These are phyloP conservation scores for Pemphredon lugubris DNA, from an alignment of 2,888 invertebrate genomes.

Conservation along the genomic window DNA sequence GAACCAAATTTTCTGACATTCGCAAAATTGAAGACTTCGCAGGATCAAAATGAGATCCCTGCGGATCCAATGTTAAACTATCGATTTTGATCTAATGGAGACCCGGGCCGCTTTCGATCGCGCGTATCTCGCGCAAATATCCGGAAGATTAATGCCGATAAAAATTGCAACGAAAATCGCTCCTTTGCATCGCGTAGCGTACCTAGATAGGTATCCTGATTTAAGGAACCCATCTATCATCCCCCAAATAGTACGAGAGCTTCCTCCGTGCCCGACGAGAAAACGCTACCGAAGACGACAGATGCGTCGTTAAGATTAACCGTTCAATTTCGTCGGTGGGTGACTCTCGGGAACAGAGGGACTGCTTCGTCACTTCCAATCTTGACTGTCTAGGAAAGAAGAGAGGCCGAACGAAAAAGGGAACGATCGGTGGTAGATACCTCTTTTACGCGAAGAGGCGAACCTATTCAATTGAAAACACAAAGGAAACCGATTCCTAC, in stretches of 20 bases:
- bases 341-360: conserved; percentile 38
- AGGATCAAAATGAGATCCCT: too few relatives aligned
- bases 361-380: conserved; percentile 59
- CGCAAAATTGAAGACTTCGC: too few relatives aligned
- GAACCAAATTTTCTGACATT: too few relatives aligned
- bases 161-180: too few relatives aligned
- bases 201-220: too few relatives aligned
- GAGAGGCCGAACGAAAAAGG: conserved; percentile 38
- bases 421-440: conserved; percentile 42
- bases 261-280: conserved; percentile 43
- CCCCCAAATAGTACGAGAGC: conserved; percentile 51
- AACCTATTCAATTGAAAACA: conserved; percentile 48
- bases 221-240: conserved; percentile 60
- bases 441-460: conserved; percentile 36
- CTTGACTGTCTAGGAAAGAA: conserved; percentile 50
- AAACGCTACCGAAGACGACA: conserved; percentile 59
- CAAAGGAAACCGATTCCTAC: conserved; percentile 37
- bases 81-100: too few relatives aligned
- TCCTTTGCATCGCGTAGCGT: too few relatives aligned
- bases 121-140: too few relatives aligned
- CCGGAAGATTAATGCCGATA: too few relatives aligned
- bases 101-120: too few relatives aligned
- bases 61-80: too few relatives aligned
- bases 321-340: conserved; percentile 65
- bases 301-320: conserved; percentile 70